Evolutionary conservation across 2,888 invertebrate species (phyloP), one percentile per base, ranked within the genome.

Genomic region (Globia sparganii): DNA sequence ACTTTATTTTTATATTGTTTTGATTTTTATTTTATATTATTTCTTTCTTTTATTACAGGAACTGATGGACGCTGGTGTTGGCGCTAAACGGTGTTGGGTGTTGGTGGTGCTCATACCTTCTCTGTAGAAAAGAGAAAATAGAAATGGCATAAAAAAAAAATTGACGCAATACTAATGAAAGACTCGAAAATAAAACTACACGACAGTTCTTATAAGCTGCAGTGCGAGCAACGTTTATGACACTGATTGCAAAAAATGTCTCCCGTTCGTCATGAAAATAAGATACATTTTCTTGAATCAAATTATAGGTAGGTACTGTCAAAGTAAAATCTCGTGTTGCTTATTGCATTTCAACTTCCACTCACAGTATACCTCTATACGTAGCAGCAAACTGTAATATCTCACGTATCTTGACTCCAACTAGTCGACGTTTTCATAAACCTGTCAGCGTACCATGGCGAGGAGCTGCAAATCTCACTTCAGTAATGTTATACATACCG

Each of bases 371-470:
- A 8, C 9, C n/a, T 9, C 28, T n/a, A 31, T 4, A 56, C 37
- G 40, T 25, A 49, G 25, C 46, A 46, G 73, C 28, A 34, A 49
- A 18, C 40, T 40, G 56, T 81, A 80, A 81, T 81, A 75, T 62
- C 31, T 56, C 28, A 25, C 82, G 67, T 81, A 67, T 69, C 49
- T 73, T 56, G n/a, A n/a, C 59, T 69, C 9, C 31, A 40, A 34
- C 75, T 66, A 56, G 59, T 34, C 31, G 49, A 34, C 62, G n/a
- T 58, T 80, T 79, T 82, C 67, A 80, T 82, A 84, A 80, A 75
- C 67, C 84, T 71, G 66, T 53, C 70, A 67, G 64, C 31, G 62
- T 71, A 43, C 13, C 66, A 53, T n/a, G 25, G 11, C 4, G 34
- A 6, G 11, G 40, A 43, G 18, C 67, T 40, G 46, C 49, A 59